Evolutionary conservation across 2,797 vertebrate genomes (phyloP), one percentile per base, ranked within the genome.

Genomic region (Salarias fasciatus): DNA sequence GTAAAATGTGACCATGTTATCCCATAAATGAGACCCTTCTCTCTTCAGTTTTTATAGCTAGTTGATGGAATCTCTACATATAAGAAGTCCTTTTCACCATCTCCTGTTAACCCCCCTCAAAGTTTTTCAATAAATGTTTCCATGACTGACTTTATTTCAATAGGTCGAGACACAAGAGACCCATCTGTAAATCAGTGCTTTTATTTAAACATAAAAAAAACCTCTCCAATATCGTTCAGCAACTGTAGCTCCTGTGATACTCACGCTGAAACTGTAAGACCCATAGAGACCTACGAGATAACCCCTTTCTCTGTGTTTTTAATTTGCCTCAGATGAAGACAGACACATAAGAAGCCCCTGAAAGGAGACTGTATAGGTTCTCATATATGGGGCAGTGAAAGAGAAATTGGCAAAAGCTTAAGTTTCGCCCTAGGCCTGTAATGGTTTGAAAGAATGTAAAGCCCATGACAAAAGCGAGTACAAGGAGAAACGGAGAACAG

Each of bases 381-480:
- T 67, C 74, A 77, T 82, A 81, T 80, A 86, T 44, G 60, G 63
- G 75, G 48, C 69, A 66, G 73, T 43, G 29, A 80, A 66, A 69
- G 75, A 84, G 77, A 91, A 91, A 89, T 79, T 79, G 82, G 74
- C 63, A 75, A 82, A 90, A 89, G 85, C 82, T 89, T 80, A 81
- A 64, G 86, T 92, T 91, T 92, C 87, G 8, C 59, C 53, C 67
- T 45, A 57, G 47, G 47, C 75, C 67, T 66, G 85, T 83, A 89
- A 85, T 87, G 69, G 84, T 86, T 86, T 77, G 75, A 85, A 89
- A 84, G 87, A 89, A 92, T 85, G 88, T 82, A 86, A 86, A 85
- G 78, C 50, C 66, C 67, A 47, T 73, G 74, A 91, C 87, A 90
- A 90, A 89, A 82, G 85, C 62, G 3, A 43, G 69, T 48, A 69